Base-by-base conservation (phyloP, 2,888 invertebrate genomes). In the Drosophila fungiperda region DNA sequence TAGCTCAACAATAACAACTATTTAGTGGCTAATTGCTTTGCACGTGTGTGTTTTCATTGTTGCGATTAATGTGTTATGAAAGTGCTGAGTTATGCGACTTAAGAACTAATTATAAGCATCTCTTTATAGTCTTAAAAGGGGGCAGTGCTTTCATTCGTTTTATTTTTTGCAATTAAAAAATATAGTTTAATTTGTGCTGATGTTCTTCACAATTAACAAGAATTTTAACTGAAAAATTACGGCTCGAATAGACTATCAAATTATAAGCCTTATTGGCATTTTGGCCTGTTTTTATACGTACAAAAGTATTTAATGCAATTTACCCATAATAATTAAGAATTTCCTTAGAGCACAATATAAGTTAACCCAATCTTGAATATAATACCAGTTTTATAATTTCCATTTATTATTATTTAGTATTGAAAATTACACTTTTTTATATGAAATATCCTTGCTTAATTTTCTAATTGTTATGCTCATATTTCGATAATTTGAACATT, bases 1-100 rank as follows among this genome's bases (percentile, higher is more conserved):
- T 87, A 87, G 69, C 86, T 76, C 76, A 87, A 86, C 90, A 89
- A 87, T 89, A 87, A 75, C 62, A 89, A 87, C 90, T 89, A 87
- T 89, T 87, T 87, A 87, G 81, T 59, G 58, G 79, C 90, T 87
- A 87, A 89, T 87, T 85, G 89, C 61, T 74, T 58, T 66, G 50
- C 11, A 42, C 36, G 33, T 53, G 26, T 60, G 38, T 52, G 20
- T 35, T 49, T n/a, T 23, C 26, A 38, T 52, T 57, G 42, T 69
- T 42, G 36, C 40, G 11, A 23, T 50, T 48, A 5, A 35, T 42
- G 32, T 33, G n/a, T 1, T 9, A 29, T 20, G 48, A 0, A 26
- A 23, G n/a, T 12, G 33, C 26, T 9, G 48, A 48, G 59, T 7
- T 45, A 4, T 26, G 40, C 57, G 15, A 15, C 36, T 17, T 36